Base-by-base conservation (phyloP, 2,888 invertebrate species). In the Palloptera scutellata region DNA sequence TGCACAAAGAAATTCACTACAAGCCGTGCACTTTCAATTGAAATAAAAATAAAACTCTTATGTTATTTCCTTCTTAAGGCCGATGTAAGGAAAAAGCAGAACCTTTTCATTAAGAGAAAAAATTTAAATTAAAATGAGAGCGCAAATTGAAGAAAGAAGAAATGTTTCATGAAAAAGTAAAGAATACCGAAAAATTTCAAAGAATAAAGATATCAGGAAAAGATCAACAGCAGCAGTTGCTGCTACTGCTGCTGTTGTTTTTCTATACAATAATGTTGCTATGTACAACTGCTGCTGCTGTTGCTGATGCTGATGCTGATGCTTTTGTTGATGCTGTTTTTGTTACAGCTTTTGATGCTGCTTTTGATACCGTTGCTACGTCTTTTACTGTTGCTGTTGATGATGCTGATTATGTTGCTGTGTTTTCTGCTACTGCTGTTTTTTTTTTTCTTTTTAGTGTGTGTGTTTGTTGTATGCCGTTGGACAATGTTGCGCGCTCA, bases 401-500 rank as follows among this genome's bases (percentile, higher is more conserved):
- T 74, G 74, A 72, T 66, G 72, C 73, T 73, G 75, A 74, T 75
- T 74, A 74, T 75, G 45, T 20, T 48, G 55, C 48, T 48, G 12
- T 57, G 40, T 72, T 30, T 30, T 2, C 30, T 30, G 30, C 30
- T 30, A 30, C 30, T 30, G 30, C n/a, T n/a, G n/a, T n/a, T n/a
- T n/a, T n/a, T n/a, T n/a, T n/a, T n/a, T n/a, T n/a, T n/a, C n/a
- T n/a, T n/a, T n/a, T n/a, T n/a, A n/a, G n/a, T n/a, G n/a, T n/a
- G n/a, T n/a, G n/a, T n/a, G n/a, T n/a, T 30, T 30, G 6, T 30
- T 30, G 30, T 30, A 11, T 11, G 48, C 71, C 68, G 72, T 66
- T 75, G 78, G 78, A 76, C 77, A 78, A 73, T 72, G 72, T 72
- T 71, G 72, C 74, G 67, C 58, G 17, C 19, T 68, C 61, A 69